Evolutionary conservation across 2,888 invertebrate species (phyloP).

Genomic region (Pasiphila rectangulata): DNA sequence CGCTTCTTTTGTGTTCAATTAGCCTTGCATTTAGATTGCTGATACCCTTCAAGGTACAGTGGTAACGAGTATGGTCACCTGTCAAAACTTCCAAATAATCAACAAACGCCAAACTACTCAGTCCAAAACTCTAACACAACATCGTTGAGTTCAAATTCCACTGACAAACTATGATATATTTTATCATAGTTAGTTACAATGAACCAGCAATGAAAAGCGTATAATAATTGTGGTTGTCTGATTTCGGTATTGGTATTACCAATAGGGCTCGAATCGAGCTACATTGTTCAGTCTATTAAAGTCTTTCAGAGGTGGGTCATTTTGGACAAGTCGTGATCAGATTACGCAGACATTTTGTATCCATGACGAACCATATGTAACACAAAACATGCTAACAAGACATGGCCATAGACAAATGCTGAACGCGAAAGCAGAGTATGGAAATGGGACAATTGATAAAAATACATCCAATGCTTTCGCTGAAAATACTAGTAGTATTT

Average conservation of each 20-base stretch:
- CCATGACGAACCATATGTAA: slow-evolving; percentile 45
- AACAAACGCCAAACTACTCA: slow-evolving; percentile 47
- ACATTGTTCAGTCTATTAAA: slow-evolving; percentile 76
- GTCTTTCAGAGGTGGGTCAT: slow-evolving; percentile 71
- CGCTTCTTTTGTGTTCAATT: slow-evolving; percentile 79
- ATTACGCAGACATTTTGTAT: slow-evolving; percentile 60
- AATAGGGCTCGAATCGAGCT: slow-evolving; percentile 54
- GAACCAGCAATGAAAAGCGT: slow-evolving; percentile 39
- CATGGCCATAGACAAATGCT: slow-evolving; percentile 1
- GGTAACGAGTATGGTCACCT: slow-evolving; percentile 79
- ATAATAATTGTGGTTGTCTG: slow-evolving; percentile 10
- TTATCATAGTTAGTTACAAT: neutral
- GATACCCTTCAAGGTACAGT: slow-evolving; percentile 77
- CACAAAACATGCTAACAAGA: slow-evolving; percentile 49
- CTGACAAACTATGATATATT: slow-evolving; percentile 21
- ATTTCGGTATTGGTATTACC: slow-evolving; percentile 38
- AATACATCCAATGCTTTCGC: neutral
- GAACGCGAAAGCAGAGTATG: neutral
- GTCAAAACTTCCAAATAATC: slow-evolving; percentile 80
- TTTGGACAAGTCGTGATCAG: slow-evolving; percentile 67
- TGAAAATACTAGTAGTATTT: neutral
- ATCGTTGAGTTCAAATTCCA: slow-evolving; percentile 27
- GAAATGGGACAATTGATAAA: neutral
- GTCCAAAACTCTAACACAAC: slow-evolving; percentile 27
- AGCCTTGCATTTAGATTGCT: slow-evolving; percentile 77